phyloP scores from a whole-genome alignment of 2,113 vertebrate genomes.

The Oxyura jamaicensis region DNA sequence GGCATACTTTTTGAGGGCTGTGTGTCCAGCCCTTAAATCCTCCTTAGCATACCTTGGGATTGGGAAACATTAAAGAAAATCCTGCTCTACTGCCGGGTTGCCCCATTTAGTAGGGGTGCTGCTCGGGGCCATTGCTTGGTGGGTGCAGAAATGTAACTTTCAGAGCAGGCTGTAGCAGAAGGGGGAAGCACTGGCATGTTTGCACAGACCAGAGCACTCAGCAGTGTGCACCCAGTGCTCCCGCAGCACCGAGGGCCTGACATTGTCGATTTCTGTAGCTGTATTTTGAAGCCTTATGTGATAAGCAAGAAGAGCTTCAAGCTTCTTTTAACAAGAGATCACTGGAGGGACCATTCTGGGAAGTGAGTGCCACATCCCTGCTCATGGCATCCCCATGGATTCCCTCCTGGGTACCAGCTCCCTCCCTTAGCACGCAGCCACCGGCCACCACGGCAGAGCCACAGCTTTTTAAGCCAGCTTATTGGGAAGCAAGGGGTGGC shows the following conservation, averaged over 20 bases:
- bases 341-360: background rate
- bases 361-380: no score
- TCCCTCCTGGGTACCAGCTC: background rate
- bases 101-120: background rate
- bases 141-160: background rate
- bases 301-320: background rate
- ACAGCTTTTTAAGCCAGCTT: background rate
- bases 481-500: background rate
- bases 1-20: background rate
- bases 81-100: background rate
- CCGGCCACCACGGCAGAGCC: background rate
- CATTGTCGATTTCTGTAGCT: background rate
- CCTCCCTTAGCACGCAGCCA: background rate
- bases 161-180: background rate
- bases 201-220: rapidly evolving
- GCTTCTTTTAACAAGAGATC: background rate
- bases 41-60: background rate
- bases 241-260: rapidly evolving
- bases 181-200: rapidly evolving
- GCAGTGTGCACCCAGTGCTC: background rate
- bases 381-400: background rate
- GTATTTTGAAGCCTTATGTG: background rate
- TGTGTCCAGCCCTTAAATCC: background rate
- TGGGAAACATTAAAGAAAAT: background rate
- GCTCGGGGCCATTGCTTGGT: background rate